Evolutionary conservation across 2,888 invertebrate genomes (phyloP), one percentile per base, ranked within the genome.

Genomic region (Phorcus lineatus): DNA sequence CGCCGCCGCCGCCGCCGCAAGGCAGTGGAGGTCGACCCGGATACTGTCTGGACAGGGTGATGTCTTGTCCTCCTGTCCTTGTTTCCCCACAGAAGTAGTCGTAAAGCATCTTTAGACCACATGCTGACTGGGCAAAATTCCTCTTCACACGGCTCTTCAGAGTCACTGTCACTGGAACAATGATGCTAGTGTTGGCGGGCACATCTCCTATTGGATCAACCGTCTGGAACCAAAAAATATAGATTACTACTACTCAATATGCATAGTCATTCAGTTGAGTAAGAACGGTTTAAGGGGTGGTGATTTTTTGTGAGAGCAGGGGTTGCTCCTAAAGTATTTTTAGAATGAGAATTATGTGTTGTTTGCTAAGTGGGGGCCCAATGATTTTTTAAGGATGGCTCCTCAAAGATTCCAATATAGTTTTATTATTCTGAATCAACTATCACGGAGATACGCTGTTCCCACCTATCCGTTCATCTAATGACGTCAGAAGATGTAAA

Each of bases 141-240:
- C 83, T 74, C 62, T 78, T 80, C 7, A 52, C 79, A 6, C 77
- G 57, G 4, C n/a, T 77, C 31, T 82, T 83, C n/a, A 79, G 55
- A 62, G 79, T 77, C 4, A 86, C 84, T 47, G 66, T 74, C 0
- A 86, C 83, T 7, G 84, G 81, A 11, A 86, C 82, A 52, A 81
- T 67, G 16, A 85, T 53, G 16, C 82, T 84, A 11, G 83, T 77
- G 47, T 86, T 86, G 16, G 85, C 86, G 28, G 75, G 83, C n/a
- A 86, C 53, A 52, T 79, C 79, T 13, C 83, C 84, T 19, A 86
- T 77, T 6, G 66, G 13, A 13, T 76, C 78, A 6, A 76, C 47
- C 17, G 67, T 77, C 82, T 82, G 47, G 0, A 77, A 84, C 22
- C 7, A 47, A 40, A 9, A 13, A 47, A 36, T 36, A 36, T 24